Evolutionary conservation across 2,797 vertebrate species (phyloP).

Genomic region (Sebastes glaucus): DNA sequence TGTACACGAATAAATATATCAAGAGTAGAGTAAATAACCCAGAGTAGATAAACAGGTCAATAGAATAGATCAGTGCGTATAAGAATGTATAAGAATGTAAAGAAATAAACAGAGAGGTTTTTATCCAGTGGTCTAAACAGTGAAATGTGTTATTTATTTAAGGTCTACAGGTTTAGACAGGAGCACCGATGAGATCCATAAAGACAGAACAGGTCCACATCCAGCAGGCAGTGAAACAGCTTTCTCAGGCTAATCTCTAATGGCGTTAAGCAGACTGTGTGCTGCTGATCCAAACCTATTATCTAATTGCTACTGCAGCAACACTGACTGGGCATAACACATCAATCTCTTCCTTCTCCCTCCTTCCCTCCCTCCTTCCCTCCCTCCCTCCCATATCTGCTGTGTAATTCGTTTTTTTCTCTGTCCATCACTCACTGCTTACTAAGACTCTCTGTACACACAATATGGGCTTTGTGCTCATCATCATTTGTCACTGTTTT

Average conservation of each 20-base stretch:
- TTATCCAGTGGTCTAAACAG: neutral
- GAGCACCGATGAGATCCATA: neutral
- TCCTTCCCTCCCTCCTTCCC: neutral
- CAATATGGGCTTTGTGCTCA: neutral
- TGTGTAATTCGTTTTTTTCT: constrained; percentile 45
- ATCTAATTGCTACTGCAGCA: constrained; percentile 79
- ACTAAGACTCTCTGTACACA: neutral
- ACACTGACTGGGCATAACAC: constrained; percentile 61
- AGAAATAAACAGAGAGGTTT: neutral
- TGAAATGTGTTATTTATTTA: neutral
- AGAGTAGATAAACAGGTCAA: neutral
- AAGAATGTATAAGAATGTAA: neutral
- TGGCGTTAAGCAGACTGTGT: constrained; percentile 56
- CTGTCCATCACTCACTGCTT: constrained; percentile 25
- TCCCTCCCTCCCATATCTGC: constrained; percentile 29
- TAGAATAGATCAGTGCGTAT: neutral
- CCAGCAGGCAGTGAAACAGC: constrained; percentile 55
- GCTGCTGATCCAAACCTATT: constrained; percentile 75
- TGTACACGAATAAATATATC: accelerated
- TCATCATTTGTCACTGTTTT: neutral
- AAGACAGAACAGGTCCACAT: constrained; percentile 11
- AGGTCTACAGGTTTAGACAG: neutral
- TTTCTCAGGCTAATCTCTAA: constrained; percentile 65
- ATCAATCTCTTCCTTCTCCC: constrained; percentile 54
- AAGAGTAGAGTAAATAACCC: too few relatives aligned